Base-by-base conservation (phyloP, 2,888 invertebrate genomes). In the Fragum whitleyi region DNA sequence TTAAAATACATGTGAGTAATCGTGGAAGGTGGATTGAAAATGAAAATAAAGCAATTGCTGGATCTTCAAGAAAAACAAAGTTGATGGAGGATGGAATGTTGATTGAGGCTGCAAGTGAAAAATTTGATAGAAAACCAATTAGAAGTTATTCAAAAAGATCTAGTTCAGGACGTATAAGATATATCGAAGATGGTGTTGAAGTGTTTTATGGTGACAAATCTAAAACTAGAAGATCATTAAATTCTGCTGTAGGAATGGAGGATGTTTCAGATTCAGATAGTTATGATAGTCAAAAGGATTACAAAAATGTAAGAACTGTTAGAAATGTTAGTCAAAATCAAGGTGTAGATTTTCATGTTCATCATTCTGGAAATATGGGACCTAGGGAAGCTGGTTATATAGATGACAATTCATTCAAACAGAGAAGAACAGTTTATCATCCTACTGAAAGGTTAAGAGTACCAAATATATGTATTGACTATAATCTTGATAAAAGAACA, bases 11-110 rank as follows among this genome's bases (percentile, higher is more conserved):
- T 73, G 65, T 82, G 6, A 78, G 78, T 76, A 62, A 78, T 42
- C 32, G 59, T 29, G 82, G 82, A 29, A 36, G 78, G 61, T 79
- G 82, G 82, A 78, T 82, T 69, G 82, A 82, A 73, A 77, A 29
- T 59, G 68, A 75, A 16, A 28, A 23, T n/a, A 55, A 73, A 21
- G n/a, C 36, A 9, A 65, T 57, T 28, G 32, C 76, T 36, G 57
- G 72, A 26, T 65, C 73, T 0, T 23, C 29, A 2, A 53, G 51
- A 39, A 42, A 53, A 23, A 21, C 55, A n/a, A 59, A 9, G 36
- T 28, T 72, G 1, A 47, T 61, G 23, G 72, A 61, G 28, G 42
- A 72, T 72, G 72, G 72, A 2, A 61, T 59, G 0, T 2, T 53
- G 14, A 36, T 69, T n/a, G 53, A 32, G 26, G 14, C 69, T n/a